Conservation (phyloP, 2,797 vertebrate genomes). For the Masticophis lateralis region DNA sequence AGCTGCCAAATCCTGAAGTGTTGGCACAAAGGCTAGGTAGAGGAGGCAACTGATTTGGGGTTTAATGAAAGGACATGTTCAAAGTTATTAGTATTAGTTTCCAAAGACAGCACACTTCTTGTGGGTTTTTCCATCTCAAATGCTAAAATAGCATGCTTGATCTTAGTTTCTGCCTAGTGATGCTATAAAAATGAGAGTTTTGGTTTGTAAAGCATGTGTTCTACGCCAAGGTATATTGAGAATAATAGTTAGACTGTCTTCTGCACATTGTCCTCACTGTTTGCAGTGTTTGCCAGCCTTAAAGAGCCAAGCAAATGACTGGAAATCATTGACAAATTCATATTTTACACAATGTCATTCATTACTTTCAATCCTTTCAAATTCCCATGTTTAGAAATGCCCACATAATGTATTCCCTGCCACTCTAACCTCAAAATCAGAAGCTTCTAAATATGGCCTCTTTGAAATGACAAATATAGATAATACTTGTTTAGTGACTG, state of each 20-base stretch:
- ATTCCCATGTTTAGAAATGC: conserved; percentile 45
- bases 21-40: neutral
- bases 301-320: conserved; percentile 43
- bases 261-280: conserved; percentile 24
- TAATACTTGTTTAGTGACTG: neutral
- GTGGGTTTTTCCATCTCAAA: neutral
- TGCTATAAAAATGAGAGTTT: neutral
- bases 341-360: conserved; percentile 42
- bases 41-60: neutral
- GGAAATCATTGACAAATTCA: conserved; percentile 57
- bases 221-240: neutral
- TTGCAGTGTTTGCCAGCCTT: conserved; percentile 21
- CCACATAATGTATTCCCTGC: conserved; percentile 56
- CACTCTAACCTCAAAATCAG: conserved; percentile 32
- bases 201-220: neutral
- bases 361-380: conserved; percentile 53
- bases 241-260: conserved; percentile 3
- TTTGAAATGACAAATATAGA: conserved; percentile 41
- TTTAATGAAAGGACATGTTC: neutral
- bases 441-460: conserved; percentile 54
- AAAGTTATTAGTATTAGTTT: neutral
- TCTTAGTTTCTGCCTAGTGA: neutral
- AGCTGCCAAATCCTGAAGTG: neutral
- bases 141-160: neutral
- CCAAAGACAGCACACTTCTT: neutral